Evolutionary conservation across 2,888 invertebrate species (phyloP).

Genomic region (Ectemnius cavifrons): DNA sequence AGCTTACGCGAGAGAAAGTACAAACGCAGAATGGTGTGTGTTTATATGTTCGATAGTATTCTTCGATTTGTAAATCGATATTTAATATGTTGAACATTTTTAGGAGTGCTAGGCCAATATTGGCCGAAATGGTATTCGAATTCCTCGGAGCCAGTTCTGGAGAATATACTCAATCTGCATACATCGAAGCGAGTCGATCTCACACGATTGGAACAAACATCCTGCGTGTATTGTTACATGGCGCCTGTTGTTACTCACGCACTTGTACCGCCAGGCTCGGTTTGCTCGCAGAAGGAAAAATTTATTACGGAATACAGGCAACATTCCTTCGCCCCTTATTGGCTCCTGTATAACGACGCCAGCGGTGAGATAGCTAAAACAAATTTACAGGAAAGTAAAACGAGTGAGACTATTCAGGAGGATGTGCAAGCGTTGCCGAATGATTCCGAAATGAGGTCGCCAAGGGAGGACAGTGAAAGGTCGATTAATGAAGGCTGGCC

Average conservation of each 20-base stretch:
- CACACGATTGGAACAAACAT: conserved; percentile 68
- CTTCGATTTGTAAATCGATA: background rate
- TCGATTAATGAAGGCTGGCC: conserved; percentile 64
- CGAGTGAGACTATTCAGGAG: conserved; percentile 23
- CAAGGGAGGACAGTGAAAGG: conserved; percentile 46
- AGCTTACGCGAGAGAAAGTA: conserved; percentile 23
- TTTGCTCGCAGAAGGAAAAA: conserved; percentile 58
- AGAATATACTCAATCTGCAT: conserved; percentile 65
- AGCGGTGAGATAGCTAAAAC: conserved; percentile 62
- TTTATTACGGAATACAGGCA: conserved; percentile 63
- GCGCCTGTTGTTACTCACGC: conserved; percentile 66
- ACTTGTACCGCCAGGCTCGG: conserved; percentile 34
- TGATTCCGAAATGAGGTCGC: conserved; percentile 42
- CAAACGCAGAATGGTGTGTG: conserved; percentile 44
- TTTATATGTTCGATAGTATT: conserved; percentile 11
- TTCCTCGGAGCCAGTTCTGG: conserved; percentile 48
- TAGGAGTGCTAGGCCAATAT: conserved; percentile 51
- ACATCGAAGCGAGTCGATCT: conserved; percentile 55
- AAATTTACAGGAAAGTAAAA: conserved; percentile 38
- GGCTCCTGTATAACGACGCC: conserved; percentile 66
- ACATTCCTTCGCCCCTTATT: conserved; percentile 67
- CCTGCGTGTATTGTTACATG: conserved; percentile 71
- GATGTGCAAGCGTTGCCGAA: conserved; percentile 24
- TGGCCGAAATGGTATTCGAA: conserved; percentile 43
- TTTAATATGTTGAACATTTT: conserved; percentile 26